Evolutionary conservation across 2,113 vertebrate species (phyloP).

Genomic region (Pelvicachromis taeniatus): DNA sequence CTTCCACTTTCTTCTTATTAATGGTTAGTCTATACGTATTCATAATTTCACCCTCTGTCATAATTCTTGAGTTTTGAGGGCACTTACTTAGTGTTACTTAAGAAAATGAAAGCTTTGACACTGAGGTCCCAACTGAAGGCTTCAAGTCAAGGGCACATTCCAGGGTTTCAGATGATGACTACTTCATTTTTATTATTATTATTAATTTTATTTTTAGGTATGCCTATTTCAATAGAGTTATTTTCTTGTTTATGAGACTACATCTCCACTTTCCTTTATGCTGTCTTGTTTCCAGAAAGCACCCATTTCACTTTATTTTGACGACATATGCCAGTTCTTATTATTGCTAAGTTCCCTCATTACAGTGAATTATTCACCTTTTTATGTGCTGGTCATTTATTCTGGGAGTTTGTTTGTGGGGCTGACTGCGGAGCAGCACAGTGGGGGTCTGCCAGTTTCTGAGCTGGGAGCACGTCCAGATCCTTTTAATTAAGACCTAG

Average conservation of each 20-base stretch:
- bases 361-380: constrained; percentile 67
- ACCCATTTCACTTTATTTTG: constrained; percentile 56
- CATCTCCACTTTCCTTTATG: constrained; percentile 23
- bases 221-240: constrained; percentile 39
- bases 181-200: constrained; percentile 13
- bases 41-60: constrained; percentile 52
- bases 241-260: constrained; percentile 46
- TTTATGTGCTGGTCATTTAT: constrained; percentile 57
- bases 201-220: neutral
- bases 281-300: constrained; percentile 32
- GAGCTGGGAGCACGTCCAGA: constrained; percentile 65
- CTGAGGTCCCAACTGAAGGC: constrained; percentile 50
- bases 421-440: constrained; percentile 32
- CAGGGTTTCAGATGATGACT: constrained; percentile 23
- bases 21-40: constrained; percentile 39
- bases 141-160: constrained; percentile 64
- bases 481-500: constrained; percentile 73
- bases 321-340: constrained; percentile 62
- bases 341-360: constrained; percentile 68
- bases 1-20: constrained; percentile 60
- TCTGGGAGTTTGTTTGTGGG: constrained; percentile 55
- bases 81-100: constrained; percentile 68
- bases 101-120: constrained; percentile 69
- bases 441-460: constrained; percentile 63
- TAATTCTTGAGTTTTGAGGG: constrained; percentile 64